Evolutionary conservation across 2,797 vertebrate species (phyloP).

Genomic region (Alcedo quadribrachys): DNA sequence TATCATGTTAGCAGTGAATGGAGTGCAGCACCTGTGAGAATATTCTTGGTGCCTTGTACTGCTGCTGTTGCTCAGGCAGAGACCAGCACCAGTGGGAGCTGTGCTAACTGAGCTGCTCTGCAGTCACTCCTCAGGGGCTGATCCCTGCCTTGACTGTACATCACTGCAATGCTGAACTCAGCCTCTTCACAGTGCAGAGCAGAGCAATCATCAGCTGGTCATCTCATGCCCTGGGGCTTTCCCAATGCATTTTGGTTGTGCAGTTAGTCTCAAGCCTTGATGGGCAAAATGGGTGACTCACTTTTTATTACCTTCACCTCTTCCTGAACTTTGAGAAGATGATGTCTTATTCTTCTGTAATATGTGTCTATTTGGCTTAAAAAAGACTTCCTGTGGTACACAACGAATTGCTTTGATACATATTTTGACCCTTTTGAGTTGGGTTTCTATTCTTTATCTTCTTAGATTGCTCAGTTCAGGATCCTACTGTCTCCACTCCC

Average conservation of each 20-base stretch:
- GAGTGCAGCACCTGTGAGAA: not conserved
- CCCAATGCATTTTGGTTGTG: not conserved
- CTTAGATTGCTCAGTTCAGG: not conserved
- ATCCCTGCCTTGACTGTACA: fast-evolving
- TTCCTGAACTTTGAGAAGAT: not conserved
- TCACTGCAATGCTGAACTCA: not conserved
- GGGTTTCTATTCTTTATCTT: not conserved
- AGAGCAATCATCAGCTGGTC: not conserved
- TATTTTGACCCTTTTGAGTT: not conserved
- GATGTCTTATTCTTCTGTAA: not conserved
- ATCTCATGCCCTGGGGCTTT: not conserved
- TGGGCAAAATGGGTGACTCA: not conserved
- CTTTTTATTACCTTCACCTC: not conserved
- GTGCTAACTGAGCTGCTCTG: not conserved
- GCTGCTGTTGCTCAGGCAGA: not conserved
- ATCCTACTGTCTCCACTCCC: fast-evolving
- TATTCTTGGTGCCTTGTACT: not conserved
- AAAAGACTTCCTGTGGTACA: not conserved
- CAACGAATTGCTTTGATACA: not conserved
- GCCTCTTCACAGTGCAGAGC: not conserved
- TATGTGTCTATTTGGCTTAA: not conserved
- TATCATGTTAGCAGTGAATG: not conserved
- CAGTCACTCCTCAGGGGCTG: not conserved
- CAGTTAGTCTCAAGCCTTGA: not conserved
- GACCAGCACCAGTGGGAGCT: not conserved